Evolutionary conservation across 2,888 invertebrate genomes (phyloP).

Genomic region (Ennomos fuscantarius): DNA sequence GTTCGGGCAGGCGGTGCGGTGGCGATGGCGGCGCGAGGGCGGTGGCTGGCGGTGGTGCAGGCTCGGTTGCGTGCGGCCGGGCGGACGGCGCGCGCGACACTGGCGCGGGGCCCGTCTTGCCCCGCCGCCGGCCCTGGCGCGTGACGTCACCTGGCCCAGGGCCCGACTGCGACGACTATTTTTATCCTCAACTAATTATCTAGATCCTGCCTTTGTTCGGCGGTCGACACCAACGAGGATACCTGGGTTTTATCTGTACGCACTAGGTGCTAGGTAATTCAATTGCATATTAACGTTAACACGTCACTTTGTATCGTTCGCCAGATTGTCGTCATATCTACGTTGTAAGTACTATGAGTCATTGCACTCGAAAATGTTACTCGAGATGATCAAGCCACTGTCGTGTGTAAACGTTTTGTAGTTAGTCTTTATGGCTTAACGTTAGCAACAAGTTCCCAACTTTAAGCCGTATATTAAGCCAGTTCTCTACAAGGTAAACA

Average conservation of each 20-base stretch:
- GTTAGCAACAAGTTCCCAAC: no score
- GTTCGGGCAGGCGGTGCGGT: conserved; percentile 31
- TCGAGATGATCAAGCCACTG: conserved; percentile 33
- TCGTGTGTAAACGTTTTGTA: conserved; percentile 9
- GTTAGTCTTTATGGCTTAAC: neutral
- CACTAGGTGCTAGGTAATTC: conserved; percentile 39
- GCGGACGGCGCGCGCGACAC: conserved; percentile 84
- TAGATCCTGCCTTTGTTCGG: conserved; percentile 80
- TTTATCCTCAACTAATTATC: conserved; percentile 82
- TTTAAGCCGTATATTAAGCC: neutral
- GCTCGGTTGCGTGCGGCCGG: conserved; percentile 75
- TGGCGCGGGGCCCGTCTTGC: conserved; percentile 85
- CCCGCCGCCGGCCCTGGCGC: conserved; percentile 80
- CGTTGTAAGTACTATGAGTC: conserved; percentile 50
- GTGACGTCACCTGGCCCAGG: conserved; percentile 85
- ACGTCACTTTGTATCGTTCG: conserved; percentile 48
- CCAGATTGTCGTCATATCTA: conserved; percentile 48
- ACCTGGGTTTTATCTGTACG: conserved; percentile 62
- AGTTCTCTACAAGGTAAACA: neutral
- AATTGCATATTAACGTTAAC: conserved; percentile 42
- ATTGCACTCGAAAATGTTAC: conserved; percentile 51
- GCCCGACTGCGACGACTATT: conserved; percentile 81
- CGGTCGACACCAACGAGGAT: conserved; percentile 69
- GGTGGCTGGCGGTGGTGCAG: conserved; percentile 45
- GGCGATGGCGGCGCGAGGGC: conserved; percentile 46